Base-by-base conservation (phyloP, 1,140 invertebrate genomes). In the Catajapyx aquilonaris region DNA sequence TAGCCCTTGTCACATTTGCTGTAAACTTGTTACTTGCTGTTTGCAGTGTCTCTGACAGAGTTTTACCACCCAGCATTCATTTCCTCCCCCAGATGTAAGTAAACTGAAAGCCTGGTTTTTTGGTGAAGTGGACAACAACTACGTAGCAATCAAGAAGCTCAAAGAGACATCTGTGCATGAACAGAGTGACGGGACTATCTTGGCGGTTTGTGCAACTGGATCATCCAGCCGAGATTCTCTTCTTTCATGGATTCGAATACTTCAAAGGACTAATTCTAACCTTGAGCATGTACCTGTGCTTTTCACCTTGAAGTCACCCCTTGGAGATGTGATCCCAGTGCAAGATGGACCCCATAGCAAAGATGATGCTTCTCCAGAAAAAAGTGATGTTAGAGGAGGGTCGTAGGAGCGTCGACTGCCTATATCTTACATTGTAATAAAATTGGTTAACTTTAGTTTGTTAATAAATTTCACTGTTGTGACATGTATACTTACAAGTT, bases 141-240 rank as follows among this genome's bases (percentile, higher is more conserved):
- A 7, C 23, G 7, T 28, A 39, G 35, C 21, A 39, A 34, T 20
- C 22, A 51, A 1, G 37, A 52, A 2, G 28, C n/a, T n/a, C n/a
- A n/a, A 41, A 9, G 41, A 51, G 20, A 66, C 67, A 10, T 68
- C 71, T 9, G 69, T 93, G 3, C 91, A 97, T 54, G 81, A 95
- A 56, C 87, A 96, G 60, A 69, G 83, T 21, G 87, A 96, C 57
- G 83, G 84, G n/a, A 81, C 76, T 0, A 78, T 94, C 46, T 68
- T 87, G 44, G 76, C 74, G 5, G 60, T 90, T 40, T 86, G 79
- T 57, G 79, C 81, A 13, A 88, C 86, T 40, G 85, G 88, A 40
- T 80, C 80, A n/a, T 85, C 79, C 7, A 76, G 73, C 22, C 71
- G 81, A 60, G 83, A 93, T 59, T 91, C 87, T 1, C 54, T 95